These are phyloP conservation scores for Hemibagrus guttatus DNA, from an alignment of 2,797 vertebrate genomes.

Conservation along the genomic window DNA sequence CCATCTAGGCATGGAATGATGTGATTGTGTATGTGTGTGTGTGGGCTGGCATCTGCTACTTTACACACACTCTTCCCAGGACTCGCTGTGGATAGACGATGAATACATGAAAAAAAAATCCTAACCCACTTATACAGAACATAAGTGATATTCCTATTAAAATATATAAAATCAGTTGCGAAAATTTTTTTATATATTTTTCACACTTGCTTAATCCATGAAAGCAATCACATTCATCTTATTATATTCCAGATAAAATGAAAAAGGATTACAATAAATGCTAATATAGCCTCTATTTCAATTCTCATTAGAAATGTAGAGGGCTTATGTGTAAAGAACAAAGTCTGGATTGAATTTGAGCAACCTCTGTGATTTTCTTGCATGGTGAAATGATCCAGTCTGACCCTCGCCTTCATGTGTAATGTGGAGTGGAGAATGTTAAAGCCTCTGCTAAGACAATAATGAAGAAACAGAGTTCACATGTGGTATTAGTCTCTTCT, in stretches of 20 bases:
- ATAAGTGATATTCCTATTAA: not conserved
- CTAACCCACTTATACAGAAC: not conserved
- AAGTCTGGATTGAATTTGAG: not conserved
- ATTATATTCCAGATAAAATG: not conserved
- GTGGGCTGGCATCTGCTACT: not conserved
- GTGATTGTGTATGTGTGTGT: not conserved
- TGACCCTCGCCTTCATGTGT: not conserved
- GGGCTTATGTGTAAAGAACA: not conserved
- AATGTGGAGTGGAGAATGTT: constrained; percentile 5
- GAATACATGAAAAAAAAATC: not conserved
- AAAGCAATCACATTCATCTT: not conserved
- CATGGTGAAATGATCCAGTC: not conserved
- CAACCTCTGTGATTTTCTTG: not conserved
- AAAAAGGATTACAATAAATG: not conserved
- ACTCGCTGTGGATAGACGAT: not conserved
- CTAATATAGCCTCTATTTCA: not conserved
- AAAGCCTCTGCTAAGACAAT: constrained; percentile 41
- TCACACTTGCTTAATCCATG: not conserved
- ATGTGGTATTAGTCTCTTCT: constrained; percentile 38
- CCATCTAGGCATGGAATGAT: too few relatives aligned
- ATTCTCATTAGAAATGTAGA: not conserved
- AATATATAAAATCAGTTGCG: not conserved
- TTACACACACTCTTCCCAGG: not conserved
- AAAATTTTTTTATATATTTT: too few relatives aligned
- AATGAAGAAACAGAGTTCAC: constrained; percentile 53